Conservation (phyloP, 2,888 invertebrate species). For the Polyommatus icarus region DNA sequence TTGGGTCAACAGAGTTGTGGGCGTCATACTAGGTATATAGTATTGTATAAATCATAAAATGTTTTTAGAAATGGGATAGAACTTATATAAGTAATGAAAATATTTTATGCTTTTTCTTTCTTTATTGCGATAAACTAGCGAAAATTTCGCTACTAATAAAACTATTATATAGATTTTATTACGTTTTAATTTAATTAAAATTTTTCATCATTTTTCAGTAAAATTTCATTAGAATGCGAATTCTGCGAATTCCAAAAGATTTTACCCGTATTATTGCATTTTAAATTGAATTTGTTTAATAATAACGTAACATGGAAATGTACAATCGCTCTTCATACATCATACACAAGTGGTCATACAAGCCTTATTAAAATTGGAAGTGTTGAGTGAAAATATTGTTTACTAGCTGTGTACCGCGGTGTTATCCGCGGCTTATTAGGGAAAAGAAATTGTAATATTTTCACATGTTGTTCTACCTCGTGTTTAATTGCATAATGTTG, state of each 20-base stretch:
- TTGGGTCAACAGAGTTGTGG: too few species aligned
- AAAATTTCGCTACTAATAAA: not conserved
- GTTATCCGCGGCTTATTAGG: too few species aligned
- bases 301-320: not conserved
- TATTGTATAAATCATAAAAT: too few species aligned
- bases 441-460: too few species aligned
- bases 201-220: not conserved
- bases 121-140: too few species aligned
- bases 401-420: too few species aligned
- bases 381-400: not conserved
- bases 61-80: too few species aligned
- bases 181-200: not conserved
- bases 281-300: not conserved
- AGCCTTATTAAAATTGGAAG: not conserved
- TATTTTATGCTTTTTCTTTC: too few species aligned
- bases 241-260: not conserved
- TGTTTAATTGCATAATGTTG: too few species aligned
- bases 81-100: too few species aligned
- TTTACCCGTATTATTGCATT: not conserved
- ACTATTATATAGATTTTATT: not conserved
- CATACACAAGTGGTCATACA: not conserved
- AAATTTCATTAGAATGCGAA: not conserved
- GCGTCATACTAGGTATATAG: too few species aligned
- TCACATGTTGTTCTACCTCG: too few species aligned
- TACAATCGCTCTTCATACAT: constrained; percentile 3